A percentile compares a stretch with the other conserved stretches of the same genome.
Conservation (phyloP, 1,140 invertebrate species). For the Bactericera cockerelli region DNA sequence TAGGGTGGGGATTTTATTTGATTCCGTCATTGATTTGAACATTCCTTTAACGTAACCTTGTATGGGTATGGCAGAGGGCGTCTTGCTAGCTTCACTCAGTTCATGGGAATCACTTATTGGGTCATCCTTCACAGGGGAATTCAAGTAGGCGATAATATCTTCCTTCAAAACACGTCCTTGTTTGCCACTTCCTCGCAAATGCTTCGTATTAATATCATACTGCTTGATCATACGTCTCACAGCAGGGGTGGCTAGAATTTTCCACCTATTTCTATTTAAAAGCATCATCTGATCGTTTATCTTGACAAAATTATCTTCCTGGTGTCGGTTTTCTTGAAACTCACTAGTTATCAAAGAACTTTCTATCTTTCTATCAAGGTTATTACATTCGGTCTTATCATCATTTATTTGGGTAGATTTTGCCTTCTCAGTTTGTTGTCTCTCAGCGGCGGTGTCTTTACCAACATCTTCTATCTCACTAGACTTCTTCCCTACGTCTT, state of each 20-base stretch:
- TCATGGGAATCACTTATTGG: no score
- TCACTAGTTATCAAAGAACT: background rate
- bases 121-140: constrained; percentile 28
- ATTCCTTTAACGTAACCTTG: constrained; percentile 79
- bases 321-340: background rate
- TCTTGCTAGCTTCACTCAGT: background rate
- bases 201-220: constrained; percentile 62
- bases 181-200: constrained; percentile 71
- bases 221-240: constrained; percentile 84
- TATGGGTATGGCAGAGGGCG: constrained; percentile 32
- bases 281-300: background rate
- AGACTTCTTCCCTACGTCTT: constrained; percentile 5
- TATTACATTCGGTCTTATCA: background rate
- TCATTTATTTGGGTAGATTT: background rate
- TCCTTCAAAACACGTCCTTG: constrained; percentile 89
- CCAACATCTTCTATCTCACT: background rate
- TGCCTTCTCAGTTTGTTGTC: background rate
- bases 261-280: constrained; percentile 26
- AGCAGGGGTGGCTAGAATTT: constrained; percentile 79
- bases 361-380: no score
- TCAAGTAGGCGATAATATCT: constrained; percentile 67
- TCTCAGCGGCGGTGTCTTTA: background rate
- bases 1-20: constrained; percentile 76
- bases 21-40: constrained; percentile 89
- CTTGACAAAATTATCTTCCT: background rate